Evolutionary conservation across 2,888 invertebrate genomes (phyloP).

Genomic region (Noctua fimbriata): DNA sequence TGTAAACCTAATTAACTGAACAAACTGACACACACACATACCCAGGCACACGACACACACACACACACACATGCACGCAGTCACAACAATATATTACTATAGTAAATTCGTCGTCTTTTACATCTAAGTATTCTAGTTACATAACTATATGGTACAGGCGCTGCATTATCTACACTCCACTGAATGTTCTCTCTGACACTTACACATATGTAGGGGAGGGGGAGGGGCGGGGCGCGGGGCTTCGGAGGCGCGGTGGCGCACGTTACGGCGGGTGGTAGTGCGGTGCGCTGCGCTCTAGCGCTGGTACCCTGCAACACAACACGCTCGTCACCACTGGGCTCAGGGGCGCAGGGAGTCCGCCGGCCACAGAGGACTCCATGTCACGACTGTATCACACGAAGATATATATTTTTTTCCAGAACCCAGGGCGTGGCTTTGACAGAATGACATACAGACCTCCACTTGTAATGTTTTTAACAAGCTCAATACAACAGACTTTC

Average conservation of each 20-base stretch:
- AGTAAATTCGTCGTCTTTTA: slow-evolving; percentile 81
- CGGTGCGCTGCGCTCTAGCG: slow-evolving; percentile 79
- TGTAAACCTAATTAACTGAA: slow-evolving; percentile 66
- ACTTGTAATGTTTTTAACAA: neutral
- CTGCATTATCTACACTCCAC: slow-evolving; percentile 23
- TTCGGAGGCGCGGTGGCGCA: neutral
- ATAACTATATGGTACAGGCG: slow-evolving; percentile 54
- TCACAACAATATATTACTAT: slow-evolving; percentile 73
- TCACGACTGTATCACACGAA: neutral
- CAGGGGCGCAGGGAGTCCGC: neutral
- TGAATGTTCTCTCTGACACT: slow-evolving; percentile 19
- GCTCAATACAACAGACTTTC: neutral
- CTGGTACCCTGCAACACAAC: slow-evolving; percentile 81
- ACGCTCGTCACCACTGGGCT: slow-evolving; percentile 8
- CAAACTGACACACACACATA: slow-evolving; percentile 50
- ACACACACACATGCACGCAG: slow-evolving; percentile 48
- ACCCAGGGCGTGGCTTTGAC: too few species aligned
- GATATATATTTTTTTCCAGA: neutral
- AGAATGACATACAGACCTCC: neutral
- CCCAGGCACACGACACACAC: slow-evolving; percentile 48
- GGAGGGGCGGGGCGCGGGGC: neutral
- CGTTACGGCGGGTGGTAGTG: slow-evolving; percentile 76
- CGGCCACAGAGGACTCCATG: neutral
- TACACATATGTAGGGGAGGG: neutral
- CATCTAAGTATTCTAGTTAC: slow-evolving; percentile 49